Evolutionary conservation across 1,140 invertebrate genomes (phyloP), one percentile per base, ranked within the genome.

Genomic region (Drosophila subpulchrella): DNA sequence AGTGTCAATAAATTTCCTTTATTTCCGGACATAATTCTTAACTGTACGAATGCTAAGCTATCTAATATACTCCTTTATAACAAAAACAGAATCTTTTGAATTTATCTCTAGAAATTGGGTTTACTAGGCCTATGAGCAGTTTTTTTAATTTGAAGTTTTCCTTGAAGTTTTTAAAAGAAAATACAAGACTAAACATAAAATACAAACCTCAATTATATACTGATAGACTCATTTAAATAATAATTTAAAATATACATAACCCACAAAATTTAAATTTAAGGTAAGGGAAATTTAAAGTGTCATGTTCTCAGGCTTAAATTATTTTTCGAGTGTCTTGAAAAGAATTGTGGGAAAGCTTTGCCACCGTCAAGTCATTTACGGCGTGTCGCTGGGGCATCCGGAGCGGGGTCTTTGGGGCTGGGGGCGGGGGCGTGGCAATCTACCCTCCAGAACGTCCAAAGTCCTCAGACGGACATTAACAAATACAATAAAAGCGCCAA

Each of bases 401-500:
- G 46, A 24, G 30, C 1, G 44, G 50, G 13, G 38, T 27, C 13
- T 10, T 10, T 8, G 48, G 51, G 20, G 8, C 6, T 10, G 12
- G 15, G 47, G 53, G 4, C 27, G 57, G 32, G 24, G 51, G 46
- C 34, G 39, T 60, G 57, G 44, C 44, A 32, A 3, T 32, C 32
- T 36, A 27, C 57, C 44, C 59, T 24, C 24, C 27, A 20, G 38
- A 13, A 32, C 38, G 42, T 53, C 42, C 57, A 41, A 51, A 41
- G 65, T 67, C 59, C 34, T 71, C 53, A 58, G 84, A 81, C 84
- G 55, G 84, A 89, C 80, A 89, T 89, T 89, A 89, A 78, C 74
- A 84, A 84, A 89, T 89, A 89, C 84, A 89, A 89, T 89, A 89
- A 89, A 89, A 89, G 84, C 84, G 84, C 73, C 80, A 89, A 89